Base-by-base conservation (phyloP, 2,797 vertebrate genomes). In the Enteromius mattozi region DNA sequence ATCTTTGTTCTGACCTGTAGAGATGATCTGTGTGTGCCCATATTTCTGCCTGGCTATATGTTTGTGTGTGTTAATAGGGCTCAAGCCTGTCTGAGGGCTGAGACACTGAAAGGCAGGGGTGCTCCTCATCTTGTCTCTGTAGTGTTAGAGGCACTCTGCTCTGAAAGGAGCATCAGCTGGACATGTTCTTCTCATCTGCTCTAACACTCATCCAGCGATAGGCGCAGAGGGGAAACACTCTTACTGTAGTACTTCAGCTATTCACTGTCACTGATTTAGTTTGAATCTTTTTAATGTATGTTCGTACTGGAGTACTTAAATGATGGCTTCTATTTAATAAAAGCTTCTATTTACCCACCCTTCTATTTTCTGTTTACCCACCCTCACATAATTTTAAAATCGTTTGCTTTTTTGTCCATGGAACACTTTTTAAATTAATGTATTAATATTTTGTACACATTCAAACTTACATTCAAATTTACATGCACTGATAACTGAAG, bases 91-190 rank as follows among this genome's bases (percentile, higher is more conserved):
- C 35, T 71, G 12, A 72, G 40, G 24, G 42, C 17, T 33, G 35
- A 69, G 66, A 45, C 6, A 30, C 1, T 63, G 59, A 63, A 63
- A 63, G 59, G 24, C 59, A 30, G 24, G 12, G 24, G 59, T 61
- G 4, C 59, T 61, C 13, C 24, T 63, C 5, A 30, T 63, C 59
- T 63, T 16, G 24, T 30, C 5, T 63, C 24, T 63, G 24, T 27
- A 63, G 27, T 63, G 61, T 76, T 33, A 77, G 75, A 59, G 75
- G 75, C 35, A 24, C 75, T 77, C 6, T 74, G 45, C 47, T 33
- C 71, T 74, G 71, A 74, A 42, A 74, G 71, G 45, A 49, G 45
- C 71, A 74, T 74, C 51, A 59, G 74, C 33, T 42, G 54, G 54
- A 61, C 7, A 2, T 24, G 75, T 49, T 30, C 42, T 63, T 30